Evolutionary conservation across 2,113 vertebrate species (phyloP), one percentile per base, ranked within the genome.

Genomic region (Melanerpes aurifrons): DNA sequence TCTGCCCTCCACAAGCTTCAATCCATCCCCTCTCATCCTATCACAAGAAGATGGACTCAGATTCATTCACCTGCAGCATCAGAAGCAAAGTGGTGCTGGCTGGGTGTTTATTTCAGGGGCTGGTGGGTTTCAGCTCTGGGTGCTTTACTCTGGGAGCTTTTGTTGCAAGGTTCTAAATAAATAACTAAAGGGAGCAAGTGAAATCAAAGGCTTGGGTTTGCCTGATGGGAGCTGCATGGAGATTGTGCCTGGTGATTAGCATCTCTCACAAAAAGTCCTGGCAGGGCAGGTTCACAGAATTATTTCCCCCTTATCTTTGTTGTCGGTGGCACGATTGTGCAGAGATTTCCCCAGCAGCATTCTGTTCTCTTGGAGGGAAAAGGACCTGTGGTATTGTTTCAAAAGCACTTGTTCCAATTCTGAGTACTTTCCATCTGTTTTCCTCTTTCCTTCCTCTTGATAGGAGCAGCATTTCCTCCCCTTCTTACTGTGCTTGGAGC

Each of bases 391-490:
- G 96, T 87, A 98, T 98, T 98, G 98, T 99, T 97, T 71, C 35
- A 25, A 58, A 53, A 12, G 45, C 95, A 92, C 96, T 96, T 97
- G 96, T 97, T 96, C 94, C 96, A 96, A 59, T 96, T 97, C 97
- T 97, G 97, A 96, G 96, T 85, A 71, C 95, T 97, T 97, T 96
- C 98, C 98, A 97, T 98, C 98, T 97, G 98, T 98, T 98, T 98
- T 97, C 98, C 96, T 96, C 76, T 98, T 98, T 98, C 98, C 98
- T 98, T 98, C 98, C 98, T 97, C 96, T 96, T 75, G 93, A 95
- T 95, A 94, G 76, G 90, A 97, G 96, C 95, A 71, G 92, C 57
- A 3, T 94, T 97, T 97, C 98, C 97, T 96, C 94, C 82, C 67
- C 88, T 75, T 37, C 81, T 58, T 58, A 10, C 13, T 53, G 24